Base-by-base conservation (phyloP, 2,888 invertebrate species). In the Drosophila mimetica region DNA sequence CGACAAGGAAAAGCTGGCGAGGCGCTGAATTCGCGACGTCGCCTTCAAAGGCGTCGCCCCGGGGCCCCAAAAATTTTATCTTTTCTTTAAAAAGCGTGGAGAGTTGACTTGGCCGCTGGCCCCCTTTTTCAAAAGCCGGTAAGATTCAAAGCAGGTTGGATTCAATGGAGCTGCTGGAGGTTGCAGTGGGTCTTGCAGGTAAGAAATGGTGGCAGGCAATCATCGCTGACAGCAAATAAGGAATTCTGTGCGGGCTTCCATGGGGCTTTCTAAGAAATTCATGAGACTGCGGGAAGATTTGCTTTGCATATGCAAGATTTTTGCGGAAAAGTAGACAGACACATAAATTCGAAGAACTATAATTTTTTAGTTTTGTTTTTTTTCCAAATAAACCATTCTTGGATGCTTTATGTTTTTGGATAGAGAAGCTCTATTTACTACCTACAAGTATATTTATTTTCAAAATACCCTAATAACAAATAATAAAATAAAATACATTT, bases 41-140 rank as follows among this genome's bases (percentile, higher is more conserved):
- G 78, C 55, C 84, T 72, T 88, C 88, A 88, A 88, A 88, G 81
- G 69, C 71, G 59, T 42, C 59, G 71, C 77, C 86, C 44, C 54
- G 46, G 77, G 77, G 77, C 73, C 59, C 30, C 32, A 46, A 58
- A 80, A 67, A 79, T 47, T 55, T 16, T 69, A 47, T 61, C 36
- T 69, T 71, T 51, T 18, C 20, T 48, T 46, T 2, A 54, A 69
- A 67, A 20, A 48, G 22, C 32, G 34, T 18, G 30, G 11, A 30
- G 20, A 50, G 41, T 41, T 28, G 25, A 41, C 34, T 32, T 58
- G 32, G 50, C 70, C 70, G 67, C 48, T 69, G 41, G 57, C 47
- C 39, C 9, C 22, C 58, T 25, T 6, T n/a, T 39, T 58, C 13
- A 30, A 58, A 55, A 20, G 30, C 11, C n/a, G 30, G 7, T 13